Conservation (phyloP, 1,140 invertebrate species). For the Leptinotarsa defecta region DNA sequence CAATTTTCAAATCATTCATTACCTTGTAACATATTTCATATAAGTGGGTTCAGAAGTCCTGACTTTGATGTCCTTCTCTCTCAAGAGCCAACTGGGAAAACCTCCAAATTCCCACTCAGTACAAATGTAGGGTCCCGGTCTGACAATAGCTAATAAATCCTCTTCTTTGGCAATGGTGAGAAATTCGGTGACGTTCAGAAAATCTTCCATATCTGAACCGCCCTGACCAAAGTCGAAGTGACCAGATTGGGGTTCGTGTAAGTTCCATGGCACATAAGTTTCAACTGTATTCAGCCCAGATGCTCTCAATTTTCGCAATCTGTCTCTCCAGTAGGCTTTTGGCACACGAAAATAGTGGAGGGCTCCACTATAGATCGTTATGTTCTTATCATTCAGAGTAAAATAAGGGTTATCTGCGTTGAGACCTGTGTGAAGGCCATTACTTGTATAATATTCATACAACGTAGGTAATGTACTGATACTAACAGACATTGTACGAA, state of each 20-base stretch:
- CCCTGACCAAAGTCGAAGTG: slow-evolving; percentile 73
- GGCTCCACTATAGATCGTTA: slow-evolving; percentile 65
- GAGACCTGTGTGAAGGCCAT: slow-evolving; percentile 41
- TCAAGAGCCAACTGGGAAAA: slow-evolving; percentile 39
- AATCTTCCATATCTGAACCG: slow-evolving; percentile 72
- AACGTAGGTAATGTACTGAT: slow-evolving; percentile 4
- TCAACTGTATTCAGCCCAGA: slow-evolving; percentile 86
- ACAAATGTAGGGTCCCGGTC: slow-evolving; percentile 93
- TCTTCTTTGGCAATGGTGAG: slow-evolving; percentile 80
- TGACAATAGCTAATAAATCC: slow-evolving; percentile 80
- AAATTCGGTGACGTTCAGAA: slow-evolving; percentile 65
- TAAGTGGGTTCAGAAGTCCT: slow-evolving; percentile 59
- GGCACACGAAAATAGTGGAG: slow-evolving; percentile 91
- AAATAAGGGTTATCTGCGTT: slow-evolving; percentile 41
- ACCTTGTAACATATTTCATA: slow-evolving; percentile 55
- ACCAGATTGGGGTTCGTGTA: slow-evolving; percentile 73
- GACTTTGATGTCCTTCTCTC: slow-evolving; percentile 53
- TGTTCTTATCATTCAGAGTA: slow-evolving; percentile 45
- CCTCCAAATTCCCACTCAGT: slow-evolving; percentile 74
- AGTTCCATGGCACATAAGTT: slow-evolving; percentile 94
- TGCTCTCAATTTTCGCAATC: slow-evolving; percentile 47
- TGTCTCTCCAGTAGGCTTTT: slow-evolving; percentile 53
- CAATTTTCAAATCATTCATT: not conserved
- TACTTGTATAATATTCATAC: slow-evolving; percentile 26
- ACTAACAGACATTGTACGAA: not conserved